Evolutionary conservation across 2,113 vertebrate genomes (phyloP), one percentile per base, ranked within the genome.

Genomic region (Ptychochromis oligacanthus): DNA sequence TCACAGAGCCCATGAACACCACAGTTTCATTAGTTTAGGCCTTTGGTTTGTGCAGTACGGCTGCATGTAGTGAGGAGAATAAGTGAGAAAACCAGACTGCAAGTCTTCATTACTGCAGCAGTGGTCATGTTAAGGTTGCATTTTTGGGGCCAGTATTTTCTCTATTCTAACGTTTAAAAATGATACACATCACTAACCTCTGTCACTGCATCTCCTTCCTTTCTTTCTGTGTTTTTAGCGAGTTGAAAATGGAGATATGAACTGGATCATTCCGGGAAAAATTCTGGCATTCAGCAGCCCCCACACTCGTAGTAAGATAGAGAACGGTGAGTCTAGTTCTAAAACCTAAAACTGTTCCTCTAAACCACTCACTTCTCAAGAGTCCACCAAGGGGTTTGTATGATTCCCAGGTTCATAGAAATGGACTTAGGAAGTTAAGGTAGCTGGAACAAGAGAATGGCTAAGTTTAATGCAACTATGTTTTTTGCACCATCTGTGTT

Each of bases 211-310:
- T 57, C 14, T 52, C 7, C 15, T 46, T 67, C 15, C 60, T 77
- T 7, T 46, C 40, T 84, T 4, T n/a, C 22, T 77, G 26, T 78
- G 59, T 81, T 38, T 61, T 61, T 20, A 98, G 97, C 90, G 96
- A 60, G 97, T 98, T 77, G 97, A 98, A 93, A 98, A 98, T n/a
- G 97, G 97, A 49, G 97, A 98, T 87, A 96, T 98, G 94, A 98
- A 98, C 92, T 98, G 97, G 97, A 97, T 98, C 86, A 83, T 97
- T 81, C 97, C 96, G 7, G 96, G 96, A 52, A 97, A 97, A 56
- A 85, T 98, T 91, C 90, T 98, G 94, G 97, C 97, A 1, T 97
- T 98, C 93, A 98, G 97, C 93, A 97, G 97, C 94, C 97, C 97
- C 18, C 97, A 98, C 77, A 94, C 96, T 22, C 97, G 96, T 95